phyloP scores from a whole-genome alignment of 2,797 vertebrate species.

The Fringilla coelebs region DNA sequence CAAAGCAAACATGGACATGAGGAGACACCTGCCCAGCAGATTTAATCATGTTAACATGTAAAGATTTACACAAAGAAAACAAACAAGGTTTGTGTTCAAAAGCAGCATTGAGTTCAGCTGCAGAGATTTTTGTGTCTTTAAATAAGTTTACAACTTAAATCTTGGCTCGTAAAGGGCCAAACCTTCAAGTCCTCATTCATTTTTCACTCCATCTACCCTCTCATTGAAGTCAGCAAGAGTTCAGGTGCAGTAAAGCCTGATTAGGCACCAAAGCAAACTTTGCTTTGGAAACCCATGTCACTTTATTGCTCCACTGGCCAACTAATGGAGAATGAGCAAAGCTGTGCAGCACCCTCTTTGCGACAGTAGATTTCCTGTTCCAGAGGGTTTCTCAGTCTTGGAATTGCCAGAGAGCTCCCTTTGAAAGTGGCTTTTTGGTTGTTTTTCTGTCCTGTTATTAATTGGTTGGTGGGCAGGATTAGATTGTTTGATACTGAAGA shows the following conservation, averaged over 20 bases:
- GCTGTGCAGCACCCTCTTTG: neutral
- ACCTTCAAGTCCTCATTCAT: constrained; percentile 1
- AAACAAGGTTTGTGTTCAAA: constrained; percentile 31
- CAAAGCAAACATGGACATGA: constrained; percentile 51
- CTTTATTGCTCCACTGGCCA: neutral
- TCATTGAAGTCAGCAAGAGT: constrained; percentile 40
- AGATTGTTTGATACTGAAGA: neutral
- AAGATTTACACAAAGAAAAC: constrained; percentile 49
- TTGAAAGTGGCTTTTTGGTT: neutral
- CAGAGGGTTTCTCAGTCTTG: neutral
- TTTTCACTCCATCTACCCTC: neutral
- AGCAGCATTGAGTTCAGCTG: constrained; percentile 24
- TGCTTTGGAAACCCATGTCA: constrained; percentile 27
- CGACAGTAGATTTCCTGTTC: neutral
- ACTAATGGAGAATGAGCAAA: neutral
- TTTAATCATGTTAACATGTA: constrained; percentile 21
- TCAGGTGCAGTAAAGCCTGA: constrained; percentile 40
- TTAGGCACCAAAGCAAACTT: constrained; percentile 54
- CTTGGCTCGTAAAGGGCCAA: constrained; percentile 9
- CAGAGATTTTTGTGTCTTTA: constrained; percentile 8
- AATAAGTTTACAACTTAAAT: constrained; percentile 19
- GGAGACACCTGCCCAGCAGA: constrained; percentile 50
- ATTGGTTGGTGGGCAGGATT: neutral
- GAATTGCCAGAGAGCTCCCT: neutral
- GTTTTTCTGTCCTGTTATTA: neutral